A percentile compares a stretch with the other conserved stretches of the same genome.
phyloP scores from a whole-genome alignment of 2,113 vertebrate species.

The Pterocles burchelli region DNA sequence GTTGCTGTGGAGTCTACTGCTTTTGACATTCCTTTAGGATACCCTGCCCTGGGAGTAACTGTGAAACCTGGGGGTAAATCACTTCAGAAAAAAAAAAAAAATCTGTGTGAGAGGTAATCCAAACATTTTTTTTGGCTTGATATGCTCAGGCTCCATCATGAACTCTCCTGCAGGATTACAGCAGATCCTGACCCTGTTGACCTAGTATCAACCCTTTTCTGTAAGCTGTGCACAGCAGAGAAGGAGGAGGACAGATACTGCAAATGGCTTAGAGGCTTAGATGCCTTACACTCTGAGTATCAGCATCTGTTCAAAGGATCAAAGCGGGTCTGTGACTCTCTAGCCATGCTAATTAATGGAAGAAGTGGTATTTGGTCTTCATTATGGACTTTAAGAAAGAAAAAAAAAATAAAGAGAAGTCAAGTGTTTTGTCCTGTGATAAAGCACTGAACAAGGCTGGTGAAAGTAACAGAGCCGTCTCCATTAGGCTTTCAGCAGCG shows the following conservation, averaged over 20 bases:
- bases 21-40: neutral
- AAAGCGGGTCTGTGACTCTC: constrained; percentile 49
- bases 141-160: neutral
- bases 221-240: neutral
- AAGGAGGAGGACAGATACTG: neutral
- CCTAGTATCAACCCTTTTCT: constrained; percentile 39
- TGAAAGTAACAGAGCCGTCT: neutral
- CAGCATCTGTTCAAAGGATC: constrained; percentile 60
- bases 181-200: constrained; percentile 48
- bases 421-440: constrained; percentile 39
- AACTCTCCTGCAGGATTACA: constrained; percentile 49
- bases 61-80: neutral
- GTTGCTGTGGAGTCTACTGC: neutral
- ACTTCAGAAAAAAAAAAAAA: neutral
- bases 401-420: neutral
- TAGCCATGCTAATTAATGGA: constrained; percentile 37
- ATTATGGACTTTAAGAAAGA: constrained; percentile 17
- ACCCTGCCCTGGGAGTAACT: neutral
- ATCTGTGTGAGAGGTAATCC: neutral
- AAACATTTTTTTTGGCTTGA: neutral
- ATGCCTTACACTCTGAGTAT: constrained; percentile 32
- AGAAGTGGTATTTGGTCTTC: constrained; percentile 54
- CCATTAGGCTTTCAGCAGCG: neutral
- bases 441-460: neutral
- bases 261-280: constrained; percentile 42